Evolutionary conservation across 2,113 vertebrate species (phyloP), one percentile per base, ranked within the genome.

Genomic region (Cavia porcellus): DNA sequence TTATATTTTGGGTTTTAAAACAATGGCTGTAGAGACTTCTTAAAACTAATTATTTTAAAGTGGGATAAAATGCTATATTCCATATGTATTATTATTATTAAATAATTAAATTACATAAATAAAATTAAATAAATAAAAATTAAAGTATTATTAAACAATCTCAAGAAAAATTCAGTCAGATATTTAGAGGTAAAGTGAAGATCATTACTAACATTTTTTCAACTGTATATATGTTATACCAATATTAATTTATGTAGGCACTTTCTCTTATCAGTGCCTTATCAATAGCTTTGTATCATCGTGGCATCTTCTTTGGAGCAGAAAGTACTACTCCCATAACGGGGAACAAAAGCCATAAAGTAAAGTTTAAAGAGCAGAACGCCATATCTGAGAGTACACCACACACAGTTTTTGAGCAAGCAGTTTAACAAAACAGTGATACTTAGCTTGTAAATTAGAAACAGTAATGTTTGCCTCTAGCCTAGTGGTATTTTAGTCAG

Each of bases 141-240:
- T n/a, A n/a, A n/a, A n/a, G n/a, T n/a, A 77, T 77, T 64, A 19
- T 30, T 66, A 50, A 92, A 81, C 32, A 77, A 88, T 77, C 91
- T 70, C 84, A 83, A 64, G 61, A 80, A 92, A 85, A 94, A 96
- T 79, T 80, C 30, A 55, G 28, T 45, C 35, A 94, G 35, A 52
- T 28, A 55, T 80, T 92, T 14, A 80, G 47, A 64, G 11, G 2
- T 68, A 82, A 75, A 11, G 25, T 70, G 8, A 32, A 82, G 4
- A 86, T 50, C 0, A 0, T 24, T 42, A 25, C 35, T 85, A 19
- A 68, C n/a, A 92, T 38, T 66, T 57, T 52, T 81, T 70, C 57
- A 88, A 57, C 32, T 57, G 17, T n/a, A n/a, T 47, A 1, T 68
- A 32, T 55, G 61, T 68, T n/a, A n/a, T 4, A 64, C 5, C 25